Percentiles rank a stretch among this genome's conserved stretches.
These are phyloP conservation scores for Zaprionus nigranus DNA, from an alignment of 1,140 invertebrate species.

Conservation along the genomic window DNA sequence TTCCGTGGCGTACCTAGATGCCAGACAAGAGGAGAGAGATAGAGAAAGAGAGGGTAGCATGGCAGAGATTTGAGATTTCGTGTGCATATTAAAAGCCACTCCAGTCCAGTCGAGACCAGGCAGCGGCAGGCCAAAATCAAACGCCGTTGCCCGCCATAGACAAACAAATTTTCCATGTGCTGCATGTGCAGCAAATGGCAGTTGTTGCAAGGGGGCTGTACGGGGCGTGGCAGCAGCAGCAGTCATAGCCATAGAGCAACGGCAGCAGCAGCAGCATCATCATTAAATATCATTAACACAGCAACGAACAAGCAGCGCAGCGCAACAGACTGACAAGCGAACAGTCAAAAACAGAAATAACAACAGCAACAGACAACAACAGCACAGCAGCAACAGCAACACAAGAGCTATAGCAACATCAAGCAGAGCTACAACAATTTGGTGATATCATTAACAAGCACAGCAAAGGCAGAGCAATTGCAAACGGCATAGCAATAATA, in stretches of 20 bases:
- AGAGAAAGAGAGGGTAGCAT: background rate
- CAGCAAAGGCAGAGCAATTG: slow-evolving; percentile 67
- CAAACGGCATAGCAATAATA: slow-evolving; percentile 79
- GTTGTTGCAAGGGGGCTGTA: slow-evolving; percentile 24
- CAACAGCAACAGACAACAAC: slow-evolving; percentile 44
- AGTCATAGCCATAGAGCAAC: slow-evolving; percentile 34
- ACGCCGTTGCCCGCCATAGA: slow-evolving; percentile 35
- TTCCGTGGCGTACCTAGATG: slow-evolving; percentile 1
- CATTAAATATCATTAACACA: slow-evolving; percentile 82
- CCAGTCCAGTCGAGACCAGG: background rate
- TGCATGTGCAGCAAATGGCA: slow-evolving; percentile 45
- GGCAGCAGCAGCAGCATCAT: slow-evolving; percentile 56
- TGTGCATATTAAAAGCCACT: slow-evolving; percentile 57
- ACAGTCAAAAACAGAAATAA: slow-evolving; percentile 58
- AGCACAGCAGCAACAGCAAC: slow-evolving; percentile 43
- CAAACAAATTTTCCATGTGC: slow-evolving; percentile 48
- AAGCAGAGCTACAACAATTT: slow-evolving; percentile 52
- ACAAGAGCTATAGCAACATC: slow-evolving; percentile 38
- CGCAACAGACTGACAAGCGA: slow-evolving; percentile 41
- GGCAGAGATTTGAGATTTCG: slow-evolving; percentile 47
- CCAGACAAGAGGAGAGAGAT: background rate
- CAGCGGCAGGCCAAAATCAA: slow-evolving; percentile 37
- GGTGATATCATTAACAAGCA: slow-evolving; percentile 79
- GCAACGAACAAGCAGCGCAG: slow-evolving; percentile 70
- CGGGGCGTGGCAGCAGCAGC: slow-evolving; percentile 17